Base-by-base conservation (phyloP, 2,888 invertebrate genomes). In the Scrobipalpa atriplicella region DNA sequence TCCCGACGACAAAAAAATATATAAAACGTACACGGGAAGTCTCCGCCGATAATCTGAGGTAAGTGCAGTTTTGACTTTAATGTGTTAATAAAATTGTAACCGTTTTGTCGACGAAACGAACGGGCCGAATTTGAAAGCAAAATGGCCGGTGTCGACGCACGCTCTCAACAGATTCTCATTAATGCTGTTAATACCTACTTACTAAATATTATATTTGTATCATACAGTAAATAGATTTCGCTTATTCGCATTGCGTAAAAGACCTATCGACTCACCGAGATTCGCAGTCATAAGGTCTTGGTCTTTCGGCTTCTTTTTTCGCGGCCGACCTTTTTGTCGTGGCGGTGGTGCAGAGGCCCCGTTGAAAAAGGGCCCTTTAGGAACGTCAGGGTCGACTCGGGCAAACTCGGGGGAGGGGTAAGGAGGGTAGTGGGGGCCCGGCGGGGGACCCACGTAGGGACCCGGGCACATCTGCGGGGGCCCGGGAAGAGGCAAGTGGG, bases 221-320 rank as follows among this genome's bases (percentile, higher is more conserved):
- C 47, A 62, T 62, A 62, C 62, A 62, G 62, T 47, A 47, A 29
- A 13, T 56, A 62, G 2, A 52, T 16, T 19, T 54, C 52, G 39
- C 58, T 39, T 19, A 51, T 54, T 47, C 64, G 64, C 64, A 16
- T 38, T 64, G 54, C 38, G 2, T 36, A 62, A 39, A 16, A 10
- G 1, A 8, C 1, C 11, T 56, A 13, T n/a, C 18, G 13, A 88
- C 95, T 95, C 89, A 97, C 97, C 97, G 87, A 97, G 95, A 88
- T 95, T 97, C 65, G 97, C 96, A 65, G 96, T 95, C 95, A 97
- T 96, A 69, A 96, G 94, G 81, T 97, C 97, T 77, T 97, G 94
- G 84, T 97, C 97, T 93, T 97, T 97, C 65, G 97, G 97, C 89
- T 98, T 98, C 93, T 98, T 94, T 93, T 98, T 98, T 83, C 98